Evolutionary conservation across 2,888 invertebrate species (phyloP).

Genomic region (Calameuta idolon): DNA sequence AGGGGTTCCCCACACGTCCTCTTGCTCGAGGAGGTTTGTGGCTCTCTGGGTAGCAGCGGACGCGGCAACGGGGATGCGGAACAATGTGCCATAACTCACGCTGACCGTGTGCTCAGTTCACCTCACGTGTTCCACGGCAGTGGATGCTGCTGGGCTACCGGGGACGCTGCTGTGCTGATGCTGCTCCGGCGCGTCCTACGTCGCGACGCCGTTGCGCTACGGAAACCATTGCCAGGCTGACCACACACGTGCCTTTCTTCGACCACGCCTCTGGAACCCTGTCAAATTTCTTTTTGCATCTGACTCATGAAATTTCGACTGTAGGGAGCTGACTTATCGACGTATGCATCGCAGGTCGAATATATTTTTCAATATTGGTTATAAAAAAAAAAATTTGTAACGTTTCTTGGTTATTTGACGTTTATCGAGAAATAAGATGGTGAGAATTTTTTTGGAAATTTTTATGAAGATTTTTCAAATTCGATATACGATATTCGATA

Average conservation of each 20-base stretch:
- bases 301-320: slow-evolving; percentile 11
- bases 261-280: neutral
- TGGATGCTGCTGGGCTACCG: slow-evolving; percentile 19
- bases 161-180: neutral
- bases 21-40: slow-evolving; percentile 34
- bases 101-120: slow-evolving; percentile 23
- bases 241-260: neutral
- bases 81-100: slow-evolving; percentile 56
- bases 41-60: slow-evolving; percentile 37
- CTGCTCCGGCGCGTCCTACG: neutral
- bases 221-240: neutral
- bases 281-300: slow-evolving; percentile 14
- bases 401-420: no score
- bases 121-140: slow-evolving; percentile 29
- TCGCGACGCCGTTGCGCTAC: neutral
- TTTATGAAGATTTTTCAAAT: no score
- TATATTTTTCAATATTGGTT: no score
- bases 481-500: no score
- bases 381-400: no score
- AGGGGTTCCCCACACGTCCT: slow-evolving; percentile 27
- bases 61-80: slow-evolving; percentile 38
- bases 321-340: no score
- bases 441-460: no score
- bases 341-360: no score
- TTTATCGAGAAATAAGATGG: no score